Conservation (phyloP, 53 echinoderm and acorn worm genomes). For the Stichopus horrens region DNA sequence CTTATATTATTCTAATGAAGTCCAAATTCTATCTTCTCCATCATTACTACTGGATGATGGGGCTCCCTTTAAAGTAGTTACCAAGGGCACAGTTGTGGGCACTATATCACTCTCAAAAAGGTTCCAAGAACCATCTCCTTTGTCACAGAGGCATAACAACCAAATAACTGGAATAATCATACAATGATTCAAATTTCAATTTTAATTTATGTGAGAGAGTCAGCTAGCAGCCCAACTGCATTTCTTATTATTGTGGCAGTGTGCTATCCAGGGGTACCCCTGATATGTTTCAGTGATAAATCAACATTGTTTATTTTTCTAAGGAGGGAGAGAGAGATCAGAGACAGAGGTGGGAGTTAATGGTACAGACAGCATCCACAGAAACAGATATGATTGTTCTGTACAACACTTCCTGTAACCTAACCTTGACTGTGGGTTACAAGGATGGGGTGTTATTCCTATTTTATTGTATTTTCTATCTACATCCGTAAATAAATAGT, state of each 20-base stretch:
- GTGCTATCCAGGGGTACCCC: not conserved
- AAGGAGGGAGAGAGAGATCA: not conserved
- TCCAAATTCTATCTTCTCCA: too few species aligned
- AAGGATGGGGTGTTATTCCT: too few species aligned
- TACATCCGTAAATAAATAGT: too few species aligned
- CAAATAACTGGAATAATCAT: not conserved
- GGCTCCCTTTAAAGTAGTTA: not conserved
- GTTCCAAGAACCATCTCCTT: not conserved
- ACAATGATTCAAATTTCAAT: not conserved
- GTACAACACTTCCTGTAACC: too few species aligned
- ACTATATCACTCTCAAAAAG: not conserved
- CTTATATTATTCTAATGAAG: too few species aligned
- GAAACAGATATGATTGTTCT: too few species aligned
- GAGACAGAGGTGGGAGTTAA: not conserved
- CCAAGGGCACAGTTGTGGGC: not conserved
- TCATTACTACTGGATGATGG: too few species aligned
- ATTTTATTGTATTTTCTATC: too few species aligned
- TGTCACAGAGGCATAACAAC: not conserved
- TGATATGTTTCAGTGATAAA: not conserved
- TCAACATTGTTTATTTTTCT: constrained; percentile 38
- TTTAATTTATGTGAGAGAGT: not conserved
- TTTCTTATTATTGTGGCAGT: not conserved
- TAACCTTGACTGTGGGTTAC: too few species aligned
- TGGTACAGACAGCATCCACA: too few species aligned
- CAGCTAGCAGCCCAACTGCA: not conserved